These are phyloP conservation scores for Thymallus thymallus DNA, from an alignment of 2,113 vertebrate species.

Conservation along the genomic window DNA sequence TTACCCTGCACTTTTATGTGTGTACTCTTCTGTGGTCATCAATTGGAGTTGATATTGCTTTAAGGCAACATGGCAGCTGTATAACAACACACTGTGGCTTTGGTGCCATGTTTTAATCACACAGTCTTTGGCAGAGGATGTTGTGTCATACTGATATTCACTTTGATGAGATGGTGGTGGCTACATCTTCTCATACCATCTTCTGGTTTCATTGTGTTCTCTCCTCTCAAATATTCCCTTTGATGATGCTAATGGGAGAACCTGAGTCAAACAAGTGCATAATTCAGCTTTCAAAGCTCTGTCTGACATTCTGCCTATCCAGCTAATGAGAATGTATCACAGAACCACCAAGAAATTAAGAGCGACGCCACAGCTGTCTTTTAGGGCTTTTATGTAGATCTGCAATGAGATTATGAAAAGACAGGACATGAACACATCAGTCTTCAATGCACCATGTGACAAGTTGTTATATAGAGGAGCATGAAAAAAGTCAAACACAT, in stretches of 20 bases:
- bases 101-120: neutral
- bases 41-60: neutral
- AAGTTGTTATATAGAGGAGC: too few relatives aligned
- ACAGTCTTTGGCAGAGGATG: neutral
- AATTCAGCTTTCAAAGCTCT: neutral
- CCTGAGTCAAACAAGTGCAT: neutral
- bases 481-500: too few relatives aligned
- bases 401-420: too few relatives aligned
- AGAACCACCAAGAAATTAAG: too few relatives aligned
- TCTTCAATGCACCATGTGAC: too few relatives aligned
- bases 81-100: neutral
- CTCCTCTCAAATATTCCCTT: slow-evolving; percentile 27
- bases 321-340: slow-evolving; percentile 20
- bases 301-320: slow-evolving; percentile 18
- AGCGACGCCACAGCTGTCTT: too few relatives aligned
- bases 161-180: slow-evolving; percentile 2
- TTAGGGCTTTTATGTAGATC: too few relatives aligned
- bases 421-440: too few relatives aligned
- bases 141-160: neutral
- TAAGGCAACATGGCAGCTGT: neutral
- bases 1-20: neutral
- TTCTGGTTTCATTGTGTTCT: slow-evolving; percentile 10
- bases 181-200: slow-evolving; percentile 19
- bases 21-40: neutral
- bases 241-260: slow-evolving; percentile 25